Conservation (phyloP, 2,888 invertebrate species). For the Carcina quercana region DNA sequence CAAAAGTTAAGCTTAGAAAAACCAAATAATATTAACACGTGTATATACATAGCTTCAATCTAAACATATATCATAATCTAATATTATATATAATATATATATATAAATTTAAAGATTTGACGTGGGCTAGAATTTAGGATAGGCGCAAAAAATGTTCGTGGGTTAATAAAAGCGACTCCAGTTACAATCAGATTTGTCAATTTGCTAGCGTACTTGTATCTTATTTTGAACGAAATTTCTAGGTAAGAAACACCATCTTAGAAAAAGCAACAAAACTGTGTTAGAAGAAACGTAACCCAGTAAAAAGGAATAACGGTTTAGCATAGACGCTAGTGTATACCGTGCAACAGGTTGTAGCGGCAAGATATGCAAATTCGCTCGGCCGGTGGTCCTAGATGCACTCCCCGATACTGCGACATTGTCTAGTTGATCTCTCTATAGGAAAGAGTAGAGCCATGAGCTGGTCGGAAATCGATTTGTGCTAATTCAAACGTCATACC, state of each 20-base stretch:
- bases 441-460: background rate
- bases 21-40: too few relatives aligned
- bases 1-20: background rate
- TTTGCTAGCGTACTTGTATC: too few relatives aligned
- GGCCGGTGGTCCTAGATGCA: slow-evolving; percentile 51
- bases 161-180: background rate
- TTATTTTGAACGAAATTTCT: background rate
- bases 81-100: too few relatives aligned
- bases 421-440: slow-evolving; percentile 10
- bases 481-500: background rate
- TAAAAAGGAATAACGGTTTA: slow-evolving; percentile 13
- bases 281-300: slow-evolving; percentile 7
- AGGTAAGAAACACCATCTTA: background rate
- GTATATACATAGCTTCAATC: too few relatives aligned
- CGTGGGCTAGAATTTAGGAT: background rate
- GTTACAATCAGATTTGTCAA: too few relatives aligned
- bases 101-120: background rate
- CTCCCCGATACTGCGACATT: slow-evolving; percentile 24
- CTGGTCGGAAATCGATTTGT: slow-evolving; percentile 1
- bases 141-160: background rate
- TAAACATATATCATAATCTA: too few relatives aligned
- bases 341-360: slow-evolving; percentile 12
- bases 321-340: slow-evolving; percentile 3
- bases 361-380: slow-evolving; percentile 49
- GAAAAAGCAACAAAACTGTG: background rate